Percentiles rank a stretch among this genome's conserved stretches.
These are phyloP conservation scores for Bilobella aurantiaca DNA, from an alignment of 1,140 invertebrate genomes.

Conservation along the genomic window DNA sequence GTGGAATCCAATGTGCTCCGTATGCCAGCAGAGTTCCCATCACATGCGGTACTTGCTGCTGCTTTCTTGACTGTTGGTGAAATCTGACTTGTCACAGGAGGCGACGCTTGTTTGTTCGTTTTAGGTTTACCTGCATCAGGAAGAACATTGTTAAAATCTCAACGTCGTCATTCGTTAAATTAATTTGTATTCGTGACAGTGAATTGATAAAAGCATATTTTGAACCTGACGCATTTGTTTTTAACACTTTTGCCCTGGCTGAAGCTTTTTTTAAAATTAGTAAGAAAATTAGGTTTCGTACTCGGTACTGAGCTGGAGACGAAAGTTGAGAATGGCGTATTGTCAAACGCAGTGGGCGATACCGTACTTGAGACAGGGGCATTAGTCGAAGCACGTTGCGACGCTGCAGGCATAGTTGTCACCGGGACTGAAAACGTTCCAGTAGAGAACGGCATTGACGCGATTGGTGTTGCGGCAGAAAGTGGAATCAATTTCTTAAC, in stretches of 20 bases:
- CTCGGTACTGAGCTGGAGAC: background rate
- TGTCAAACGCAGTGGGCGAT: background rate
- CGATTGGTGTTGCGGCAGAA: conserved; percentile 45
- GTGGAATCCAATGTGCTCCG: too few relatives aligned
- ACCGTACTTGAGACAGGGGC: background rate
- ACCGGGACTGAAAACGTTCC: conserved; percentile 35
- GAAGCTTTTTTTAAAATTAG: too few relatives aligned
- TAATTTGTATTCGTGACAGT: too few relatives aligned
- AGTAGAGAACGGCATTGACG: background rate
- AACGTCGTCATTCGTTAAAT: background rate
- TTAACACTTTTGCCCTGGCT: too few relatives aligned
- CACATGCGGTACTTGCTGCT: background rate
- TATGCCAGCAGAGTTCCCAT: background rate
- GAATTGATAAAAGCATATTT: too few relatives aligned
- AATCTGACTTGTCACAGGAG: conserved; percentile 47
- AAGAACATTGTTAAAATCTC: background rate
- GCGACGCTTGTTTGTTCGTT: conserved; percentile 34
- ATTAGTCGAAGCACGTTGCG: conserved; percentile 7
- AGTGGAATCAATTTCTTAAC: conserved; percentile 65
- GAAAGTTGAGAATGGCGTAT: conserved; percentile 1
- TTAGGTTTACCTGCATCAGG: background rate
- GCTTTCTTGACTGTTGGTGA: conserved; percentile 1
- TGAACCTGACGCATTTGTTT: too few relatives aligned
- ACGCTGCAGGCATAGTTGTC: conserved; percentile 37
- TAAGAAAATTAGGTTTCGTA: background rate